A percentile compares a stretch with the other conserved stretches of the same genome.
These are phyloP conservation scores for Cheirogaleus major DNA, from an alignment of 2,797 vertebrate genomes.

Conservation along the genomic window DNA sequence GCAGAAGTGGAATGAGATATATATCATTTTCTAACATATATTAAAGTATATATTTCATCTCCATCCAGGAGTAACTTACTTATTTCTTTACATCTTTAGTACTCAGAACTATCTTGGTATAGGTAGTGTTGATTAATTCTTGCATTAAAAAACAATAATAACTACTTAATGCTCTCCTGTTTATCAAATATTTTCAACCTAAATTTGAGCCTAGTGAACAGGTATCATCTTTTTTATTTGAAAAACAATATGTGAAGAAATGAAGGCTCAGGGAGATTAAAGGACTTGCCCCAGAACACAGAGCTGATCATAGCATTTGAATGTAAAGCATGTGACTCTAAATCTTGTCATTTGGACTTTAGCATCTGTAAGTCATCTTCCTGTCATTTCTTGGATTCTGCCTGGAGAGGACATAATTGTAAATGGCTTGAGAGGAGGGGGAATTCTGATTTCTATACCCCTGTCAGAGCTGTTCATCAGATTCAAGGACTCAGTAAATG, in stretches of 20 bases:
- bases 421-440: not conserved
- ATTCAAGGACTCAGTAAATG: conserved; percentile 3
- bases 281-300: not conserved
- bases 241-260: not conserved
- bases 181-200: not conserved
- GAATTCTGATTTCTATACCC: not conserved
- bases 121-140: not conserved
- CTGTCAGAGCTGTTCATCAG: not conserved
- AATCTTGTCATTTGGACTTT: not conserved
- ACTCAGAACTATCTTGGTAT: not conserved
- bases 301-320: not conserved
- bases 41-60: not conserved
- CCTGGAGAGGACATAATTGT: not conserved
- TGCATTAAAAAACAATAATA: not conserved
- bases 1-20: not conserved
- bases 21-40: not conserved
- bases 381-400: not conserved
- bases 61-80: not conserved
- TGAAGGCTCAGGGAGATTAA: not conserved
- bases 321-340: not conserved
- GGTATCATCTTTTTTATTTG: not conserved
- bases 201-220: not conserved
- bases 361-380: not conserved
- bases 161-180: not conserved
- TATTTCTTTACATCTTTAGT: conserved; percentile 5